Evolutionary conservation across 2,797 vertebrate genomes (phyloP), one percentile per base, ranked within the genome.

Genomic region (Takifugu rubripes): DNA sequence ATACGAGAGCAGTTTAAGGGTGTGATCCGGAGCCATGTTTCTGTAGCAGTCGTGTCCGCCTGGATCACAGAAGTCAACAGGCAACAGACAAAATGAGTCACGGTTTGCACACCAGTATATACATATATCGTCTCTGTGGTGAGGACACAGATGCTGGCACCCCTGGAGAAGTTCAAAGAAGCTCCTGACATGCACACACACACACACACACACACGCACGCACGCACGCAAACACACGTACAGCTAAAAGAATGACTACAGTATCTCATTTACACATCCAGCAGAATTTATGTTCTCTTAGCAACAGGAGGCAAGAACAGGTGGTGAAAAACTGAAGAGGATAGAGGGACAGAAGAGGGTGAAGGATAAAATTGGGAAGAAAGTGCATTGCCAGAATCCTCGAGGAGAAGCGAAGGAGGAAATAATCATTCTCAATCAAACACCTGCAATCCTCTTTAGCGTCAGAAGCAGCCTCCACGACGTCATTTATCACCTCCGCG

Each of bases 361-460:
- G 42, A 43, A 55, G 54, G 59, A 71, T 57, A 60, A 59, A 78
- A 74, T 56, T 17, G 29, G 54, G 36, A 53, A 52, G 56, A 54
- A 60, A 61, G 21, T 57, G 61, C 57, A 45, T 49, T 56, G 56
- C 67, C 72, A 78, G 29, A 77, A 74, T 71, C 59, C 51, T 54
- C 40, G 53, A 53, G 44, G 54, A 59, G 54, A 72, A 67, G 70
- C 66, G 77, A 69, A 74, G 55, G 61, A 59, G 49, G 70, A 67
- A 78, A 72, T 69, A 66, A 78, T 79, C n/a, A 64, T 67, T 72
- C 74, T 82, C 65, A 66, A 79, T 77, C 68, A 76, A 79, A 85
- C 66, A 65, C 43, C 58, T 47, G 29, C 68, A 61, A 75, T 74
- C 75, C 53, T 56, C 71, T 79, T 70, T 51, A 52, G 55, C 64